Evolutionary conservation across 2,888 invertebrate genomes (phyloP), one percentile per base, ranked within the genome.

Genomic region (Lepidochitona cinerea): DNA sequence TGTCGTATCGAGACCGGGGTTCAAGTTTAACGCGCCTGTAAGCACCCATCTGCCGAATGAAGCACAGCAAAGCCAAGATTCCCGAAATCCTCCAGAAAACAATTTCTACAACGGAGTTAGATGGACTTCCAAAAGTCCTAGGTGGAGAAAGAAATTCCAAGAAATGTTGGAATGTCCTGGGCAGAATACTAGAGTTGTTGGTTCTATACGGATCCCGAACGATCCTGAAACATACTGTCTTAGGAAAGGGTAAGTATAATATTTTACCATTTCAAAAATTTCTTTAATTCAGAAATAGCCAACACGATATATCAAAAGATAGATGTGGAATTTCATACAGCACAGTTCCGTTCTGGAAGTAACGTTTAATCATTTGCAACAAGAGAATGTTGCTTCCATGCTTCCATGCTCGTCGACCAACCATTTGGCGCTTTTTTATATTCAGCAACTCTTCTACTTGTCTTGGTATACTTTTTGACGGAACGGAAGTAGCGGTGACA

Each of bases 401-500:
- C n/a, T n/a, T n/a, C n/a, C n/a, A n/a, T n/a, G n/a, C n/a, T n/a
- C n/a, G n/a, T n/a, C n/a, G n/a, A n/a, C n/a, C n/a, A n/a, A n/a
- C n/a, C n/a, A n/a, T n/a, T n/a, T n/a, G n/a, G n/a, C n/a, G n/a
- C n/a, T n/a, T n/a, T n/a, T n/a, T n/a, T n/a, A n/a, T n/a, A n/a
- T n/a, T n/a, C n/a, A n/a, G n/a, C n/a, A n/a, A n/a, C n/a, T n/a
- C n/a, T n/a, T n/a, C n/a, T n/a, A n/a, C n/a, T n/a, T n/a, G n/a
- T 9, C 77, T 88, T 9, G 88, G 88, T 0, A 82, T 85, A 35
- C 75, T 84, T 37, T 74, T 75, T 6, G 85, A 87, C 72, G 88
- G 87, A 1, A 79, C 80, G 14, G 87, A 87, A 75, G 85, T 87
- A 12, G 85, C 84, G 1, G 84, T 88, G 6, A 80, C 83, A 26